Percentiles rank a stretch among this genome's conserved stretches.
Conservation (phyloP, 2,113 vertebrate species). For the Macrotus californicus region DNA sequence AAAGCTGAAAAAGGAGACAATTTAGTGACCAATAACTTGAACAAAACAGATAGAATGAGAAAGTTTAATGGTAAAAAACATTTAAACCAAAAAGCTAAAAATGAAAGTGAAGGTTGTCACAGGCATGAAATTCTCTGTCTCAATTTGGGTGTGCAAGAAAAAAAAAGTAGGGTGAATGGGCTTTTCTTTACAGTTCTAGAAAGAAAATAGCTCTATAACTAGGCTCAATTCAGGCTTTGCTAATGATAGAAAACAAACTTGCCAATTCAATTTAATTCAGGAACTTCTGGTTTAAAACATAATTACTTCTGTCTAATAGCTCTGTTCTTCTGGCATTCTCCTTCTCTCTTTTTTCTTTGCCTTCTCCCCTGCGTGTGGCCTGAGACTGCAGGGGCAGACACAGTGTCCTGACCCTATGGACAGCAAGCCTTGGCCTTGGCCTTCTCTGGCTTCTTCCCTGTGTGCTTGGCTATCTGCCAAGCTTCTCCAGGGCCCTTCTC, state of each 20-base stretch:
- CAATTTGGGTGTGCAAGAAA: neutral
- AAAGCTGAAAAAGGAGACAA: conserved; percentile 14
- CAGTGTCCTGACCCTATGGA: neutral
- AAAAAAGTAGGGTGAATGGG: too few relatives aligned
- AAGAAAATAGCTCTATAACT: neutral
- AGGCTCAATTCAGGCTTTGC: neutral
- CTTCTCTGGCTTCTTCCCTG: neutral
- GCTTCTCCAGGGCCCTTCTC: neutral
- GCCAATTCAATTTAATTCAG: neutral
- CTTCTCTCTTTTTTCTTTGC: neutral
- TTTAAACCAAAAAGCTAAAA: neutral
- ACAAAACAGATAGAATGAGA: neutral
- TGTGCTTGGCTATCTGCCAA: neutral
- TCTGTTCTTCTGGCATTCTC: neutral
- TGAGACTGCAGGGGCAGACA: neutral
- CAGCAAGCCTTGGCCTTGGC: neutral
- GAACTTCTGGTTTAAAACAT: neutral
- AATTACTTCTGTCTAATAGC: neutral
- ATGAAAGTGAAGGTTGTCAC: neutral
- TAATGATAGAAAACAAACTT: neutral
- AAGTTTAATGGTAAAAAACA: neutral
- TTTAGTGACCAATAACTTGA: neutral
- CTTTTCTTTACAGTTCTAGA: neutral
- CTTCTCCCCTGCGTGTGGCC: neutral
- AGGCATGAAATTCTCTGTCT: neutral